These are phyloP conservation scores for Thunnus thynnus DNA, from an alignment of 2,113 vertebrate genomes.

Conservation along the genomic window DNA sequence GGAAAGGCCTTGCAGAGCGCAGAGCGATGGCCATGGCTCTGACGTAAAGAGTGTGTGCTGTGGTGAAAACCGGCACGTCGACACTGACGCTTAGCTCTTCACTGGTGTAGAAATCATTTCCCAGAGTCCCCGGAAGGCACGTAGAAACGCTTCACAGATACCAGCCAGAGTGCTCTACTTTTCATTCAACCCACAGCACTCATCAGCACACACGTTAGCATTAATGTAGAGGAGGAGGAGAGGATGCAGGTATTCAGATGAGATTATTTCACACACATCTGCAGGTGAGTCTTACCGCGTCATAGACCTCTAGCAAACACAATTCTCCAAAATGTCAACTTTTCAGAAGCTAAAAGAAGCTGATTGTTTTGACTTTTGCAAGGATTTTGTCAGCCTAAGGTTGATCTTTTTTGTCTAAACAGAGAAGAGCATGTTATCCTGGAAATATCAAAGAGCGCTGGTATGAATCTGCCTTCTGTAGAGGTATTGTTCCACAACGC, in stretches of 20 bases:
- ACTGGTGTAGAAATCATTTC: slow-evolving; percentile 14
- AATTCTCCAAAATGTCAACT: neutral
- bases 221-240: neutral
- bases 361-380: neutral
- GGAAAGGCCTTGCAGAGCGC: neutral
- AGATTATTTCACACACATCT: neutral
- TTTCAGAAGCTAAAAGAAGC: neutral
- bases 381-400: neutral
- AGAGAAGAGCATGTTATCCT: neutral
- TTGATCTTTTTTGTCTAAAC: neutral
- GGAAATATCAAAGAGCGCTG: neutral
- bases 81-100: neutral
- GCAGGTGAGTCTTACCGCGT: neutral
- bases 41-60: neutral
- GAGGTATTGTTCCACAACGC: neutral
- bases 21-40: neutral
- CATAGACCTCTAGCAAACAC: no score
- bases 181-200: slow-evolving; percentile 1
- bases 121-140: neutral
- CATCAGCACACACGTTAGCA: neutral
- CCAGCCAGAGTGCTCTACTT: slow-evolving; percentile 19
- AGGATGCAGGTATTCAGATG: neutral
- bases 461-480: neutral
- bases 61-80: neutral
- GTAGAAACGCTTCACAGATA: slow-evolving; percentile 5